Conservation (phyloP, 1,140 invertebrate species). For the Vollenhovia emeryi region DNA sequence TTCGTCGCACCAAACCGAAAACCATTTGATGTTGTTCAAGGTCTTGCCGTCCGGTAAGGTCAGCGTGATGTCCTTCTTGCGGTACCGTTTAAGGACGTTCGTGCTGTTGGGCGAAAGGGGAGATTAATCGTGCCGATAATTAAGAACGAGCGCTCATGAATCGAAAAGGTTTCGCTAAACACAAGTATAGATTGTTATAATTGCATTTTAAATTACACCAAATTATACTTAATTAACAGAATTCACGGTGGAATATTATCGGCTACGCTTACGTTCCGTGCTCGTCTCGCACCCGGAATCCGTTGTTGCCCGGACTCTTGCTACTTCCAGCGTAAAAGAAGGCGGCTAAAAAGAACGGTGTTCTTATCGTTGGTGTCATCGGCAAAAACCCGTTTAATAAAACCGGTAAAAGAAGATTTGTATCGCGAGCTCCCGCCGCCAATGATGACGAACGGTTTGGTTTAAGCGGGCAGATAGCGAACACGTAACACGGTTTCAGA, state of each 20-base stretch:
- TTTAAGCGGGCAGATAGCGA: background rate
- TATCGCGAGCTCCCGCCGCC: background rate
- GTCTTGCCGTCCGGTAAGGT: conserved; percentile 95
- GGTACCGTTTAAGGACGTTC: conserved; percentile 90
- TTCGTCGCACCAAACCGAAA: conserved; percentile 96
- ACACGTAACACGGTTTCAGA: conserved; percentile 42
- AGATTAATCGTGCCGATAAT: background rate
- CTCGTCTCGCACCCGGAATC: conserved; percentile 92
- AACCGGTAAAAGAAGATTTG: background rate
- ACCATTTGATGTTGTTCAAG: conserved; percentile 93
- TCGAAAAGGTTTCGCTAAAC: background rate
- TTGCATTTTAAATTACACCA: background rate
- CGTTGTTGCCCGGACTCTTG: conserved; percentile 88
- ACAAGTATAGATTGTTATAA: background rate
- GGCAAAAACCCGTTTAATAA: background rate
- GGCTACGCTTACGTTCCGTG: conserved; percentile 87
- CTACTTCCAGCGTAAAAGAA: conserved; percentile 94
- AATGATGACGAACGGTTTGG: conserved; percentile 17
- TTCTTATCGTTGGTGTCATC: background rate
- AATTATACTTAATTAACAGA: background rate
- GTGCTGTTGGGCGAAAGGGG: conserved; percentile 82
- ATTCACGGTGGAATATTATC: background rate
- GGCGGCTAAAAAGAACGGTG: conserved; percentile 88
- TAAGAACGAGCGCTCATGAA: background rate
- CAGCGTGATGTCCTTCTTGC: conserved; percentile 92